A percentile compares a stretch with the other conserved stretches of the same genome.
Evolutionary conservation across 2,113 vertebrate species (phyloP).

Genomic region (Charina bottae): DNA sequence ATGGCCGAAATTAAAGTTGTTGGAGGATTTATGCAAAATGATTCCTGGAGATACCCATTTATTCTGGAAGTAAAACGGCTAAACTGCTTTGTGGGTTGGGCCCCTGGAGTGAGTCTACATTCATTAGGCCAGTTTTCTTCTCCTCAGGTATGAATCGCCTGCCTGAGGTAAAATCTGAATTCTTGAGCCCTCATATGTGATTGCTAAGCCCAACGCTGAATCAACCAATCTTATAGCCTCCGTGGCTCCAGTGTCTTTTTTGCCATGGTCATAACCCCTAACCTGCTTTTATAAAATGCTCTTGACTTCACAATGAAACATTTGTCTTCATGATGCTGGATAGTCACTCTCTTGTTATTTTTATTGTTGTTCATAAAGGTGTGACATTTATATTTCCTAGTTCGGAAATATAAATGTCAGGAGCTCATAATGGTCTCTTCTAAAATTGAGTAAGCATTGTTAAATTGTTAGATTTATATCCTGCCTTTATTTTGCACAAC

Average conservation of each 20-base stretch:
- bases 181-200: not conserved
- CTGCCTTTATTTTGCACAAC: not conserved
- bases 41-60: slow-evolving; percentile 29
- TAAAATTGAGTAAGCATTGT: not conserved
- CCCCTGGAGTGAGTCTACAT: rapidly evolving
- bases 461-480: not conserved
- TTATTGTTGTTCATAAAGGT: not conserved
- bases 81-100: slow-evolving; percentile 17
- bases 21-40: not conserved
- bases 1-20: slow-evolving; percentile 28
- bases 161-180: not conserved
- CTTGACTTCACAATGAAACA: not conserved
- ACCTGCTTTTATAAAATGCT: not conserved
- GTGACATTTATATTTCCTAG: not conserved
- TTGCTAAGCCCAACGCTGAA: not conserved
- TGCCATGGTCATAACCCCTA: not conserved
- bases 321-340: not conserved
- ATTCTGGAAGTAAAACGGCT: not conserved
- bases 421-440: not conserved
- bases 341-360: not conserved
- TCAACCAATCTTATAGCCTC: not conserved
- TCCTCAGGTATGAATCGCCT: not conserved
- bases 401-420: not conserved
- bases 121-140: not conserved
- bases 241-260: not conserved